These are phyloP conservation scores for Lypha dubia DNA, from an alignment of 2,888 invertebrate genomes.

Conservation along the genomic window DNA sequence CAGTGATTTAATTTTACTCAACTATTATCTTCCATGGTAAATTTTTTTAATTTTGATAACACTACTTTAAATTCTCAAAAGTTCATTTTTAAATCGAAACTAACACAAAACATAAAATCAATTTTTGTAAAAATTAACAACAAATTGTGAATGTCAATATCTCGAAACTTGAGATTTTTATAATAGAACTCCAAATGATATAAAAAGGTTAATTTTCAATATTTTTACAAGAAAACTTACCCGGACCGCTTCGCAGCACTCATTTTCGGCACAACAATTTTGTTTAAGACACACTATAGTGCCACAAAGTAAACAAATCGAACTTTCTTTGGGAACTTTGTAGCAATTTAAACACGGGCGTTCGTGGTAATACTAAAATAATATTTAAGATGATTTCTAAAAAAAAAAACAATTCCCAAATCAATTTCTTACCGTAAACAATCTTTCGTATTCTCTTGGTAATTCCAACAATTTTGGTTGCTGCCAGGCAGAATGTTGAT, in stretches of 20 bases:
- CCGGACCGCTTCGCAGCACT: slow-evolving; percentile 93
- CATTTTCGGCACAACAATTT: slow-evolving; percentile 92
- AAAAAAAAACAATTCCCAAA: not conserved
- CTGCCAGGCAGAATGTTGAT: slow-evolving; percentile 91
- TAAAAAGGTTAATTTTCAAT: too few species aligned
- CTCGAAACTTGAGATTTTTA: too few species aligned
- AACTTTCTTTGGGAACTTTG: slow-evolving; percentile 94
- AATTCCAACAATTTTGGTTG: slow-evolving; percentile 92
- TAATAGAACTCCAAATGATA: too few species aligned
- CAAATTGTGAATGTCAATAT: too few species aligned
- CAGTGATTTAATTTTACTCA: too few species aligned
- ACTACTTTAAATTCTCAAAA: too few species aligned
- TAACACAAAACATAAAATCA: too few species aligned
- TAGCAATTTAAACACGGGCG: slow-evolving; percentile 94
- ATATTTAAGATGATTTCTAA: slow-evolving; percentile 17
- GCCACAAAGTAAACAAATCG: slow-evolving; percentile 96
- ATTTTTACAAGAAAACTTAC: slow-evolving; percentile 83
- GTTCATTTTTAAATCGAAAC: too few species aligned
- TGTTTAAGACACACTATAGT: slow-evolving; percentile 96
- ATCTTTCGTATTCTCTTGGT: slow-evolving; percentile 95
- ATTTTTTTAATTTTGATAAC: too few species aligned
- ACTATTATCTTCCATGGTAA: too few species aligned
- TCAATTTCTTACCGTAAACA: slow-evolving; percentile 88
- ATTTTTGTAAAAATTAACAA: too few species aligned
- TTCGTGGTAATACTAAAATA: slow-evolving; percentile 92